A percentile compares a stretch with the other conserved stretches of the same genome.
These are phyloP conservation scores for Silurus glanis DNA, from an alignment of 2,113 vertebrate species.

Conservation along the genomic window DNA sequence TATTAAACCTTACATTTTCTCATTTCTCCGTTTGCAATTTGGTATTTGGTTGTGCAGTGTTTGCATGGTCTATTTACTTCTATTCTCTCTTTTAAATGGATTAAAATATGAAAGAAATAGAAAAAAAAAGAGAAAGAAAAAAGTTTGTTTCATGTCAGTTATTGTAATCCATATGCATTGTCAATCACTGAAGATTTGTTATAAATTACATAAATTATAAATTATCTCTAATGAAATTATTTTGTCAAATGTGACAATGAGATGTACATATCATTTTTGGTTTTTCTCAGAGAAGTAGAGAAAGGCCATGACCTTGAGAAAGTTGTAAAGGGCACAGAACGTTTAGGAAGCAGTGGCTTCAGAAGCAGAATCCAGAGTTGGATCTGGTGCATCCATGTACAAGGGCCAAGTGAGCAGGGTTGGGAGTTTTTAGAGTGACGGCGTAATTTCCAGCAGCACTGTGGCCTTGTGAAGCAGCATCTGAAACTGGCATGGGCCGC, in stretches of 20 bases:
- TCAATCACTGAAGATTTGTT: background rate
- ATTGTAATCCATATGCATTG: background rate
- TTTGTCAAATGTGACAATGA: background rate
- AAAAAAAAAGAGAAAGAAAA: too few relatives aligned
- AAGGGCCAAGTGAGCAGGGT: constrained; percentile 60
- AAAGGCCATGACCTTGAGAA: background rate
- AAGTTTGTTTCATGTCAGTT: background rate
- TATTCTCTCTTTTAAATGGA: background rate
- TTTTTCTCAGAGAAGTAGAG: background rate
- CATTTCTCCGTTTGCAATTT: background rate
- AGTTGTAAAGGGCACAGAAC: constrained; percentile 46
- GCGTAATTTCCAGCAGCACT: constrained; percentile 65
- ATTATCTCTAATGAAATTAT: background rate
- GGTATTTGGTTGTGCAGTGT: background rate
- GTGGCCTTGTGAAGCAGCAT: constrained; percentile 56
- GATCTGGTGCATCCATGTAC: constrained; percentile 55
- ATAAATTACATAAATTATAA: background rate
- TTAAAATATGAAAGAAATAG: too few relatives aligned
- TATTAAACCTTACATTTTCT: too few relatives aligned
- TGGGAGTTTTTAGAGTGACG: constrained; percentile 66
- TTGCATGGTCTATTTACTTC: background rate
- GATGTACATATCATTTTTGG: background rate
- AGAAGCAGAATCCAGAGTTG: constrained; percentile 15
- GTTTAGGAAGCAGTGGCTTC: constrained; percentile 25
- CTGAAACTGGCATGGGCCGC: constrained; percentile 61